Evolutionary conservation across 2,888 invertebrate genomes (phyloP), one percentile per base, ranked within the genome.

Genomic region (Antitype chi): DNA sequence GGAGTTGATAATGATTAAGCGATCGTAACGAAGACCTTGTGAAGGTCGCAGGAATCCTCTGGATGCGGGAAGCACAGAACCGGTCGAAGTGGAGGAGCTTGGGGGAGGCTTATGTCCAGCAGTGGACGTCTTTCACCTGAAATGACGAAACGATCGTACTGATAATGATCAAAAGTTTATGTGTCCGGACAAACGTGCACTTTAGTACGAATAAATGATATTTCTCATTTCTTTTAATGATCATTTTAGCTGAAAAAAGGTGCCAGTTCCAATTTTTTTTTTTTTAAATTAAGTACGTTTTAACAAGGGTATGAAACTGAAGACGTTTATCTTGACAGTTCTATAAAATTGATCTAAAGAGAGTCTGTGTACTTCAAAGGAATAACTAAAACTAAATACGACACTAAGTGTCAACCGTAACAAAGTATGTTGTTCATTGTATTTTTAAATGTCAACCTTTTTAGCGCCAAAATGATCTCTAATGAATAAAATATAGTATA

Each of bases 401-500:
- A 25, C 2, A 20, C n/a, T 47, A n/a, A 23, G 9, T 49, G 66
- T 62, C 3, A 63, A 38, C 5, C 9, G 5, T 20, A 57, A 49
- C n/a, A 20, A 53, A 73, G 8, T 47, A 25, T 28, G 1, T 20
- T 43, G 11, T n/a, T 20, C 62, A 23, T 52, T 59, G 0, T 59
- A 43, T 59, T 69, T 17, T 17, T 23, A 69, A 76, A 77, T 77
- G 23, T 47, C 60, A 47, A 49, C 64, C 23, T 11, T 63, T 20
- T n/a, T 4, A 11, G 6, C 11, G 2, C 55, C 0, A 62, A 47
- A 70, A 77, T 38, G 43, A 15, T 11, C 0, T n/a, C 53, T 47
- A 1, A 60, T 60, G 8, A 77, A 77, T 78, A 49, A 55, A 55
- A 77, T 49, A 38, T 62, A n/a, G 11, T 49, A 49, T 57, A 23